phyloP scores from a whole-genome alignment of 2,797 vertebrate genomes.

The Ammospiza maritima region DNA sequence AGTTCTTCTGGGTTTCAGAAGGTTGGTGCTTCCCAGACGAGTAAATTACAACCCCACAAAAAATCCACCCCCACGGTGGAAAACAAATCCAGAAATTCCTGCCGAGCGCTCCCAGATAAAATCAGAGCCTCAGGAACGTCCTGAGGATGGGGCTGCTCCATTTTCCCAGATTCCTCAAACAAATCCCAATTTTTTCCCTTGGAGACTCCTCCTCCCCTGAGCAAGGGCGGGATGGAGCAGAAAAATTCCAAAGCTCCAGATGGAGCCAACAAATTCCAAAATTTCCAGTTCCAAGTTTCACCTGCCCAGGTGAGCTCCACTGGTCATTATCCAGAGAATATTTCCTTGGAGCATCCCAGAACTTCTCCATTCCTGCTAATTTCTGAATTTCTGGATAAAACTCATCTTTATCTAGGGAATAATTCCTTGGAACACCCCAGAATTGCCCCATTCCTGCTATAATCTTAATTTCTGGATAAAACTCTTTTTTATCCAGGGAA shows the following conservation, averaged over 20 bases:
- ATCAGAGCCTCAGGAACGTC: accelerated
- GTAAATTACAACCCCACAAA: neutral
- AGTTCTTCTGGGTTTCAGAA: neutral
- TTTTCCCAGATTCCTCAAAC: neutral
- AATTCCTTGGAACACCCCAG: accelerated
- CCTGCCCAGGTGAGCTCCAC: neutral
- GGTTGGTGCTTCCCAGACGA: neutral
- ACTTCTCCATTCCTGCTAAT: neutral
- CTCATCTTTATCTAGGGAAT: accelerated
- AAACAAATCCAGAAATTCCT: neutral
- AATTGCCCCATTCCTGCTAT: accelerated
- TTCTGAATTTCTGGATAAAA: neutral
- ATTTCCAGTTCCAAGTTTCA: accelerated
- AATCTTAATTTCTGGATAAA: neutral
- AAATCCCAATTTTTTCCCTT: neutral
- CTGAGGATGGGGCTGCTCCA: neutral
- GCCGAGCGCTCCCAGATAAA: neutral
- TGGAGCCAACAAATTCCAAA: neutral
- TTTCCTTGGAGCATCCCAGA: neutral
- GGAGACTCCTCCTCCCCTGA: neutral
- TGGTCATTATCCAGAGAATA: neutral
- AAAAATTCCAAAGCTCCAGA: neutral
- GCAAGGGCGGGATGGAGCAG: neutral
- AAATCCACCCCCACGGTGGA: neutral
- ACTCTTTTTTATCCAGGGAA: accelerated